phyloP scores from a whole-genome alignment of 2,113 vertebrate genomes.

The Lucifuga dentata region DNA sequence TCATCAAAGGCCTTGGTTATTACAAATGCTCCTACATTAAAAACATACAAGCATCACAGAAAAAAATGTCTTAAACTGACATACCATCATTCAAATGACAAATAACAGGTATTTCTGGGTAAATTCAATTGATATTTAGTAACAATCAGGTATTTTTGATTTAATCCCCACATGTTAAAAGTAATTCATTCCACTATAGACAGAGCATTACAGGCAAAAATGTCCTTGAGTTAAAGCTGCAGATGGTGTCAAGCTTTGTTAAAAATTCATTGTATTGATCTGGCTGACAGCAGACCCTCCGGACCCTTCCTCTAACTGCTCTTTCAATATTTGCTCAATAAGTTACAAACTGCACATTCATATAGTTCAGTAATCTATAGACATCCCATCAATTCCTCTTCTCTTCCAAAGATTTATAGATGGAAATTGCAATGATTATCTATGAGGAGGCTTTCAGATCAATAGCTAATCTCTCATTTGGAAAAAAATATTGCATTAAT shows the following conservation, averaged over 20 bases:
- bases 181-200: conserved; percentile 20
- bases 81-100: conserved; percentile 52
- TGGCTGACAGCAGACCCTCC: conserved; percentile 49
- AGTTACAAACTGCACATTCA: conserved; percentile 47
- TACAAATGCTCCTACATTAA: neutral
- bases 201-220: conserved; percentile 27
- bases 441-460: conserved; percentile 22
- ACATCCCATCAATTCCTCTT: neutral
- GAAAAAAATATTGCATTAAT: neutral
- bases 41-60: conserved; percentile 21
- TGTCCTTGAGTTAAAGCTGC: conserved; percentile 62
- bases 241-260: conserved; percentile 54
- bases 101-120: conserved; percentile 20
- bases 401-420: conserved; percentile 2
- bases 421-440: conserved; percentile 4
- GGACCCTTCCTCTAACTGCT: conserved; percentile 32
- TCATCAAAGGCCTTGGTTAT: conserved; percentile 29
- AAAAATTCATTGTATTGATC: conserved; percentile 77
- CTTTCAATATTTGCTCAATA: conserved; percentile 42
- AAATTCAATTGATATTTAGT: neutral
- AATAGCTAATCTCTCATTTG: conserved; percentile 7
- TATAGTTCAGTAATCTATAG: neutral
- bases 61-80: conserved; percentile 19
- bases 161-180: conserved; percentile 18
- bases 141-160: neutral